Base-by-base conservation (phyloP, 1,140 invertebrate species). In the Lucilia cuprina region DNA sequence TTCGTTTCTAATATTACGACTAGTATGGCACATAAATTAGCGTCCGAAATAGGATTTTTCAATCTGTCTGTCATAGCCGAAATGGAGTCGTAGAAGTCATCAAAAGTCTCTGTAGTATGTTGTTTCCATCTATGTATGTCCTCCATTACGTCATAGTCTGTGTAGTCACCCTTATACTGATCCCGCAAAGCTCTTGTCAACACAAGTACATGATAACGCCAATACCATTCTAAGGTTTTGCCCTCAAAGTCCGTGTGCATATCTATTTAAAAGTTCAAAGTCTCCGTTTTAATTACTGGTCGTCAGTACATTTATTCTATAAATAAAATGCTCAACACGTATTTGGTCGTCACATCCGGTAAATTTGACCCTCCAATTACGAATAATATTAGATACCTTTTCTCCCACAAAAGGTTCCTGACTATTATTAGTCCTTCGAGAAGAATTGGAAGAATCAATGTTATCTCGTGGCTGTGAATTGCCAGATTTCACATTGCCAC, bases 191-290 rank as follows among this genome's bases (percentile, higher is more conserved):
- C 35, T 8, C 35, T 41, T 8, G 35, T 41, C 35, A 41, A 41
- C 3, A 2, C 17, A 80, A n/a, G 34, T 13, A 30, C 13, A 80
- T 80, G 77, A 17, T 47, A 80, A 10, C 77, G 30, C 77, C 35
- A 80, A n/a, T 47, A 80, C 77, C 77, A 80, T 41, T 80, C 35
- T 19, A 80, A 80, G 41, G 77, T 35, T 34, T 80, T 80, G 17
- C n/a, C 77, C 7, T 80, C 77, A 19, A 80, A 80, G 35, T 8
- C 19, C 41, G 25, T 80, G 77, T 13, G 19, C 41, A 47, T 80
- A n/a, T n/a, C 9, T 21, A 49, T 17, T 14, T 50, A 80, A 80
- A 7, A 50, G n/a, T 14, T 41, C 41, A 5, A 41, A 41, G 10
- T 41, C 41, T 0, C 41, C 41, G 41, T 41, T 41, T 5, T 3